phyloP scores from a whole-genome alignment of 1,140 invertebrate genomes.

The Bombus huntii region DNA sequence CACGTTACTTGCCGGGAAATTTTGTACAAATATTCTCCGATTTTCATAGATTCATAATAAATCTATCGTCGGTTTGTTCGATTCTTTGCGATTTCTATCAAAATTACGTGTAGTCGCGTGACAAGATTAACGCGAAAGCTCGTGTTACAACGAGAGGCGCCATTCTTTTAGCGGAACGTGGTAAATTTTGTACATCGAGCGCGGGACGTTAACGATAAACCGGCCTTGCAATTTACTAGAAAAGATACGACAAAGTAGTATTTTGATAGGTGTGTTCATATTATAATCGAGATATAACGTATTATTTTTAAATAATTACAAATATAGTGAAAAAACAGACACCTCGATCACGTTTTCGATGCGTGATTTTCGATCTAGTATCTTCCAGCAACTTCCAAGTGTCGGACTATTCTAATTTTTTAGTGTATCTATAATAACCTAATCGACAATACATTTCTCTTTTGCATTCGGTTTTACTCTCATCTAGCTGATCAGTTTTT shows the following conservation, averaged over 20 bases:
- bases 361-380: slow-evolving; percentile 34
- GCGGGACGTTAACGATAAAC: slow-evolving; percentile 13
- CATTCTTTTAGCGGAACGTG: slow-evolving; percentile 70
- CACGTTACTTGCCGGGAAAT: slow-evolving; percentile 85
- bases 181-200: slow-evolving; percentile 31
- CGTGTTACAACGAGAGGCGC: slow-evolving; percentile 81
- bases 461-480: not conserved
- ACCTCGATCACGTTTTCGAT: slow-evolving; percentile 49
- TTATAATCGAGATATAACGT: too few species aligned
- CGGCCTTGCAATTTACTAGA: slow-evolving; percentile 33
- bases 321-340: not conserved
- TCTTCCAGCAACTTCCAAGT: slow-evolving; percentile 27
- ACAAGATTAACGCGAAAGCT: slow-evolving; percentile 33
- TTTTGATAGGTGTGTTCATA: not conserved
- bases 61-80: not conserved
- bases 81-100: not conserved
- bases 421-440: not conserved
- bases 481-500: not conserved
- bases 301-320: not conserved
- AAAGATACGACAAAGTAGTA: not conserved
- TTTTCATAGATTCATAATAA: slow-evolving; percentile 25
- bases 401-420: not conserved
- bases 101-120: not conserved
- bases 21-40: slow-evolving; percentile 80
- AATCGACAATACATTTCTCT: not conserved